Conservation (phyloP, 2,888 invertebrate species). For the Strigamia crassipes region DNA sequence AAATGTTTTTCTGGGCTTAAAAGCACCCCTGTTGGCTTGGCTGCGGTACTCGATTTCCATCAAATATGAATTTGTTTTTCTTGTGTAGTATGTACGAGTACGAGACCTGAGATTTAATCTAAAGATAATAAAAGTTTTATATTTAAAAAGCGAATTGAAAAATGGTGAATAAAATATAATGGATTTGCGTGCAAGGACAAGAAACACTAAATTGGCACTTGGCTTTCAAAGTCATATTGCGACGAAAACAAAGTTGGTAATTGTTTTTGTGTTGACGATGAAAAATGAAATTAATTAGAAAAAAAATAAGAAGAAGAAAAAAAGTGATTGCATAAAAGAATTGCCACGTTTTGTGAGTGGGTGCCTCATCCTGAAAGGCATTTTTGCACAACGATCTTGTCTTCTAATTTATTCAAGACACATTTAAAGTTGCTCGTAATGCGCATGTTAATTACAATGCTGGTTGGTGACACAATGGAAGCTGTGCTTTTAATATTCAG, state of each 20-base stretch:
- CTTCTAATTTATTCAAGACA: conserved; percentile 44
- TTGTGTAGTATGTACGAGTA: not conserved
- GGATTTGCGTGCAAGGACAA: conserved; percentile 7
- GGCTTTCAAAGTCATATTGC: not conserved
- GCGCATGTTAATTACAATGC: conserved; percentile 46
- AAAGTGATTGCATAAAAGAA: not conserved
- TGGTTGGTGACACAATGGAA: conserved; percentile 43
- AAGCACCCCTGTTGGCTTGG: conserved; percentile 5
- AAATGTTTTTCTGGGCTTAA: not conserved
- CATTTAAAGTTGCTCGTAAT: conserved; percentile 45
- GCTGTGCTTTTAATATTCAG: conserved; percentile 43
- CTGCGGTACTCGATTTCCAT: conserved; percentile 16
- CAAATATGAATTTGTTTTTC: conserved; percentile 19
- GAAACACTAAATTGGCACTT: not conserved
- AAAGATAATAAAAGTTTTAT: conserved; percentile 11
- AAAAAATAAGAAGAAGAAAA: not conserved
- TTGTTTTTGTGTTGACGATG: not conserved
- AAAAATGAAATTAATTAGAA: not conserved
- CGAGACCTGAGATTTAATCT: conserved; percentile 21
- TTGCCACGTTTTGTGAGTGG: not conserved
- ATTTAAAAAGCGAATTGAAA: conserved; percentile 16
- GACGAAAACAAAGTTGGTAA: not conserved
- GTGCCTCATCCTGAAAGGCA: conserved; percentile 19
- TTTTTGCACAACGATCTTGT: conserved; percentile 6
- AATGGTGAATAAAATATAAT: conserved; percentile 21